Evolutionary conservation across 2,113 vertebrate species (phyloP).

Genomic region (Uria lomvia): DNA sequence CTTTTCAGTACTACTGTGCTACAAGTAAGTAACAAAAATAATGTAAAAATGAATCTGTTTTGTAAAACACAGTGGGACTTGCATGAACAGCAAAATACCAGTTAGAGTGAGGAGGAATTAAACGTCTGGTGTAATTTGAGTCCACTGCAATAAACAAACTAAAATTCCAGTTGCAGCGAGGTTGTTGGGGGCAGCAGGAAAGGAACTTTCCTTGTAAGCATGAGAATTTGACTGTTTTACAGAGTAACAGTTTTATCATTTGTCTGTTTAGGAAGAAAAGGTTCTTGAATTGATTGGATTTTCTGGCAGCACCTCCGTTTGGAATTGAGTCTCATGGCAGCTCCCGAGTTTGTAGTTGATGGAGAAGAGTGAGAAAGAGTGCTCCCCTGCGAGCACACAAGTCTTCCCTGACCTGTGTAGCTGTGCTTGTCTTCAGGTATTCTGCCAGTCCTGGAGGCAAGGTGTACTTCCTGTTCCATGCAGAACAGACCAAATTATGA

Average conservation of each 20-base stretch:
- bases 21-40: neutral
- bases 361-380: neutral
- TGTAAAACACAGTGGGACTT: neutral
- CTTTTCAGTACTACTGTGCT: neutral
- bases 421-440: neutral
- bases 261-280: neutral
- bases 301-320: neutral
- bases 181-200: neutral
- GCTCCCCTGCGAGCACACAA: neutral
- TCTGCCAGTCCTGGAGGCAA: neutral
- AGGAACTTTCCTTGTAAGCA: neutral
- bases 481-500: neutral
- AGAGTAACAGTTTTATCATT: neutral
- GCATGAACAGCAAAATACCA: neutral
- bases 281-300: neutral
- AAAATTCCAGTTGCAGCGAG: neutral
- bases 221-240: neutral
- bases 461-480: neutral
- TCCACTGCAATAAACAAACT: neutral
- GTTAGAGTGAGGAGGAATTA: neutral
- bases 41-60: neutral
- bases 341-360: neutral
- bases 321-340: neutral
- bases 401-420: neutral
- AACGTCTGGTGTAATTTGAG: neutral